A percentile compares a stretch with the other conserved stretches of the same genome.
Conservation (phyloP, 2,797 vertebrate genomes). For the Tragelaphus oryx region DNA sequence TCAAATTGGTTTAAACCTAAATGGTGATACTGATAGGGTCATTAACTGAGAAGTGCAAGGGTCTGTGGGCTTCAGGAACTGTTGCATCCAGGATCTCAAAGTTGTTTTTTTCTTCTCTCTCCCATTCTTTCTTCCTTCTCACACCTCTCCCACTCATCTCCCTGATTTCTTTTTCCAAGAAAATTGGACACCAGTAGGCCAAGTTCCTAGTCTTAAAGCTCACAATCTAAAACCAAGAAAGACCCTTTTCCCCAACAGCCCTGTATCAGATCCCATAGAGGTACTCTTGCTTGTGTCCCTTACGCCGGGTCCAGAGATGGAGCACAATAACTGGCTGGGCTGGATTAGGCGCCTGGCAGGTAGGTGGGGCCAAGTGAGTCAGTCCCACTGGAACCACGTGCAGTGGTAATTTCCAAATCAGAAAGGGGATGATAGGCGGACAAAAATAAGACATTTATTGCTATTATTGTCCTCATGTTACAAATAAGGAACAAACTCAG, state of each 20-base stretch:
- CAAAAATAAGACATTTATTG: not conserved
- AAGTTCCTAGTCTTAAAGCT: not conserved
- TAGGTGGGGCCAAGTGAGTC: not conserved
- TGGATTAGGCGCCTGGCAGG: no score
- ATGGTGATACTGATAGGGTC: not conserved
- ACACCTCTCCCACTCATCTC: not conserved
- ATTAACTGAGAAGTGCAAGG: not conserved
- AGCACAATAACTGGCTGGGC: not conserved
- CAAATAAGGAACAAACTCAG: not conserved
- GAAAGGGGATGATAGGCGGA: not conserved
- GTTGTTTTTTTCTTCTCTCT: no score
- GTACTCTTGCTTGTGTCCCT: not conserved
- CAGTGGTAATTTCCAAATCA: not conserved
- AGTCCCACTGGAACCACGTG: not conserved
- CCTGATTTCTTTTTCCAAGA: not conserved
- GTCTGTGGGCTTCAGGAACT: not conserved
- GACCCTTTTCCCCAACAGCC: not conserved
- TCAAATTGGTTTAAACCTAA: not conserved
- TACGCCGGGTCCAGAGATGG: fast-evolving
- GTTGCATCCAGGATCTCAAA: not conserved
- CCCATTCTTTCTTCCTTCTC: not conserved
- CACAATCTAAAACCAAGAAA: not conserved
- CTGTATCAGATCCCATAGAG: not conserved
- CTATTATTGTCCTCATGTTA: not conserved
- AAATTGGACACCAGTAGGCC: not conserved